Percentiles rank a stretch among this genome's conserved stretches.
phyloP scores from a whole-genome alignment of 2,888 invertebrate species.

The Yponomeuta evonymella region DNA sequence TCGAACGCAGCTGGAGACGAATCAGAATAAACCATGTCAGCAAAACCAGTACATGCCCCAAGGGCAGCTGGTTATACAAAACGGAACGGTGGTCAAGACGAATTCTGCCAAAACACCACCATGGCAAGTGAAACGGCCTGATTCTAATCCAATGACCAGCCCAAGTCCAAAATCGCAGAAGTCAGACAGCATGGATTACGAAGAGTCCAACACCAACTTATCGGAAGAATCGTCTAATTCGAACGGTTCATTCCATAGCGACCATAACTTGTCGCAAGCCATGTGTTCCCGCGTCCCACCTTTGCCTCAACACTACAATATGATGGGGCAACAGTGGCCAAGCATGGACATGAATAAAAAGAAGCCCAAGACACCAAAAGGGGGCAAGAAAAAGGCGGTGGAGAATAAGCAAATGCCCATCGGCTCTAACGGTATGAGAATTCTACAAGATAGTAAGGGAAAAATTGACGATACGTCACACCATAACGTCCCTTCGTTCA shows the following conservation, averaged over 20 bases:
- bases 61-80: constrained; percentile 64
- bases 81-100: constrained; percentile 67
- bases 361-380: constrained; percentile 71
- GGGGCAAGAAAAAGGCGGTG: constrained; percentile 66
- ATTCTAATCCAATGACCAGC: constrained; percentile 47
- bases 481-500: constrained; percentile 85
- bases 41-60: constrained; percentile 56
- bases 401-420: constrained; percentile 51
- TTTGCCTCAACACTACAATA: constrained; percentile 79
- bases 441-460: constrained; percentile 53
- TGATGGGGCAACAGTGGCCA: constrained; percentile 67
- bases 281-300: constrained; percentile 84
- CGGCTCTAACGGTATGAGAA: constrained; percentile 52
- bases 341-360: constrained; percentile 57
- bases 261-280: constrained; percentile 57
- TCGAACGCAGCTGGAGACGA: constrained; percentile 49
- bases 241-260: constrained; percentile 49
- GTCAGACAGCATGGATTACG: constrained; percentile 53
- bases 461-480: constrained; percentile 63
- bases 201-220: constrained; percentile 50
- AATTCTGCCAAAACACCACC: constrained; percentile 76
- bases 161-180: constrained; percentile 54
- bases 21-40: constrained; percentile 41
- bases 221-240: constrained; percentile 55
- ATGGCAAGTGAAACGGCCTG: constrained; percentile 73